These are phyloP conservation scores for Lynx canadensis DNA, from an alignment of 2,113 vertebrate genomes.

Conservation along the genomic window DNA sequence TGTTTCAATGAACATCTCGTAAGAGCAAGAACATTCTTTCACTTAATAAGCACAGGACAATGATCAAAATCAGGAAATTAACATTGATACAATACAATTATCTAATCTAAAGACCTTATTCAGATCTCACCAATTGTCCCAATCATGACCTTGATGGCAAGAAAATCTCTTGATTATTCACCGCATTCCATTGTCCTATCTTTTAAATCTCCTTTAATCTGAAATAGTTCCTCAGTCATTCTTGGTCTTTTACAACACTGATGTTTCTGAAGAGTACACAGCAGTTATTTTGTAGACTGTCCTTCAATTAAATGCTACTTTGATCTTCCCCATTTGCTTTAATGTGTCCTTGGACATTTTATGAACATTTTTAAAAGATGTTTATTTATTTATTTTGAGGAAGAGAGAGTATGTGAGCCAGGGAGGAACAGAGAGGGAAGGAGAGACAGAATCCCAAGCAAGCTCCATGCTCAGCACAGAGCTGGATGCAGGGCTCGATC, in stretches of 20 bases:
- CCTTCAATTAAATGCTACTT: neutral
- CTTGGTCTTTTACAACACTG: neutral
- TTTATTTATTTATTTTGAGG: too few species aligned
- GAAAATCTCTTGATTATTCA: conserved; percentile 3
- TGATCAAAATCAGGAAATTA: conserved; percentile 55
- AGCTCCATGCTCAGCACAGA: too few species aligned
- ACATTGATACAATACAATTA: conserved; percentile 40
- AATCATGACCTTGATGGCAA: neutral
- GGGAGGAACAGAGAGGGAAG: too few species aligned
- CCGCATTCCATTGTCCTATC: neutral
- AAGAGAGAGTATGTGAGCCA: too few species aligned
- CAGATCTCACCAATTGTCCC: conserved; percentile 39
- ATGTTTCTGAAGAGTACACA: neutral
- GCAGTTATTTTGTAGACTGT: neutral
- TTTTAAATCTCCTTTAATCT: neutral
- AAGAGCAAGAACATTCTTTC: conserved; percentile 46
- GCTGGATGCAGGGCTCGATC: too few species aligned
- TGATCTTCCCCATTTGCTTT: neutral
- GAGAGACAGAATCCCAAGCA: too few species aligned
- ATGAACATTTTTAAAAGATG: neutral
- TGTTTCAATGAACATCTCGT: neutral
- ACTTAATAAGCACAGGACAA: neutral
- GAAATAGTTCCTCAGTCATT: neutral
- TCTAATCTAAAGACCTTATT: conserved; percentile 63
- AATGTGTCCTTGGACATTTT: neutral